A percentile compares a stretch with the other conserved stretches of the same genome.
These are phyloP conservation scores for Pinctada fucata DNA, from an alignment of 2,888 invertebrate genomes.

Conservation along the genomic window DNA sequence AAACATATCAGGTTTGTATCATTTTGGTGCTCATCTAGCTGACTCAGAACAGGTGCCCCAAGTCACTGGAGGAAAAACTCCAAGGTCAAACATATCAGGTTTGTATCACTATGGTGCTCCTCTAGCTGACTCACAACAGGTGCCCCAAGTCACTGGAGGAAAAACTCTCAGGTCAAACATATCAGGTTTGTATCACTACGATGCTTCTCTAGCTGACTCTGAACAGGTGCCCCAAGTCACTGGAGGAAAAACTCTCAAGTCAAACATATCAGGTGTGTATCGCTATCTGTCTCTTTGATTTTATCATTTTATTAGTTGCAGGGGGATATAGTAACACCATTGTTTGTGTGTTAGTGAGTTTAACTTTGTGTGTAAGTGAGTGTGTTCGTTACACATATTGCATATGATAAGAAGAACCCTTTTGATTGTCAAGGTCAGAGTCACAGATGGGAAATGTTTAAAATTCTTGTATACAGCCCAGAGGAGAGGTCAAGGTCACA, in stretches of 20 bases:
- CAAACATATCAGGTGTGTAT: background rate
- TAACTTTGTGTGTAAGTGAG: background rate
- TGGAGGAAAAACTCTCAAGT: slow-evolving; percentile 6
- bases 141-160: background rate
- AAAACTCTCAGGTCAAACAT: slow-evolving; percentile 12
- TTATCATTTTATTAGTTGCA: too few species aligned
- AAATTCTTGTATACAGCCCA: too few species aligned
- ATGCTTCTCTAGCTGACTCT: slow-evolving; percentile 74
- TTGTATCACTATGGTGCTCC: slow-evolving; percentile 78
- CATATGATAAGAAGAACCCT: too few species aligned
- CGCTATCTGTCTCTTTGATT: too few species aligned
- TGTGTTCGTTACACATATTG: too few species aligned
- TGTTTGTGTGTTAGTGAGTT: too few species aligned
- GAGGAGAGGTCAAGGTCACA: too few species aligned
- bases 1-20: slow-evolving; percentile 6
- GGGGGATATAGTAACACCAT: too few species aligned
- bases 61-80: background rate
- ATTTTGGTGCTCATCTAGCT: slow-evolving; percentile 77
- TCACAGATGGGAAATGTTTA: too few species aligned
- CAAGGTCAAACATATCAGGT: slow-evolving; percentile 78
- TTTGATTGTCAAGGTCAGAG: too few species aligned
- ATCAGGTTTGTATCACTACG: slow-evolving; percentile 70
- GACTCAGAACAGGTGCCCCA: background rate
- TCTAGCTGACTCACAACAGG: slow-evolving; percentile 31
- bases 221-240: background rate